Evolutionary conservation across 2,797 vertebrate species (phyloP).

Genomic region (Iguana delicatissima): DNA sequence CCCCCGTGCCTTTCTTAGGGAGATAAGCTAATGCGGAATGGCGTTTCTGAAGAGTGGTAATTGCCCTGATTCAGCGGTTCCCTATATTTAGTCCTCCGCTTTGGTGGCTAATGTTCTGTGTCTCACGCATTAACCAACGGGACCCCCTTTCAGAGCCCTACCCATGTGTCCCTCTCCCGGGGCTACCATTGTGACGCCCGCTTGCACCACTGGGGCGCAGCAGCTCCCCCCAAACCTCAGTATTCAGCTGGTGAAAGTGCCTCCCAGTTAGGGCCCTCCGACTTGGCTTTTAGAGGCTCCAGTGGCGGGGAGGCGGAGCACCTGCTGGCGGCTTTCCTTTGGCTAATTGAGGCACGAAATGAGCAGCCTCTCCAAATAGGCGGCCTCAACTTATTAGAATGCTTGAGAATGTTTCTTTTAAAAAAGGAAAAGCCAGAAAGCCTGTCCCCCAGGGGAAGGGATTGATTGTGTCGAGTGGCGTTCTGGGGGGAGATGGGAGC

Average conservation of each 20-base stretch:
- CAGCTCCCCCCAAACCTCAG: conserved; percentile 45
- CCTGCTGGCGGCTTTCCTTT: conserved; percentile 50
- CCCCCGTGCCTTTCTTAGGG: conserved; percentile 71
- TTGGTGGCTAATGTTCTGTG: conserved; percentile 73
- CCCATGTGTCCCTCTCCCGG: conserved; percentile 39
- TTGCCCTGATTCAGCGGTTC: conserved; percentile 73
- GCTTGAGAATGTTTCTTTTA: conserved; percentile 59
- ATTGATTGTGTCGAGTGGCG: neutral
- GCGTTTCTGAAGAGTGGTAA: conserved; percentile 76
- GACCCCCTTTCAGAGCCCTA: conserved; percentile 61
- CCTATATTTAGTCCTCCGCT: conserved; percentile 76
- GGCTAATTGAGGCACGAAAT: conserved; percentile 15
- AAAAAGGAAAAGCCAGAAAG: neutral
- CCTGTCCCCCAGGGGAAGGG: conserved; percentile 38
- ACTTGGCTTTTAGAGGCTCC: conserved; percentile 45
- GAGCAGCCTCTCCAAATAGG: conserved; percentile 48
- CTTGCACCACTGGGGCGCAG: conserved; percentile 49
- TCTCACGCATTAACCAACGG: conserved; percentile 61
- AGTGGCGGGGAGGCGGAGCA: conserved; percentile 45
- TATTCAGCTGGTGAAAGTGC: conserved; percentile 30
- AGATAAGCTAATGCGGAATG: conserved; percentile 79
- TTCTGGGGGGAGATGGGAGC: neutral
- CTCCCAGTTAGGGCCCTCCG: conserved; percentile 33
- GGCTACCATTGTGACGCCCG: conserved; percentile 60
- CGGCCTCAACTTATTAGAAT: conserved; percentile 42